Conservation (phyloP, 2,797 vertebrate genomes). For the Coluber constrictor region DNA sequence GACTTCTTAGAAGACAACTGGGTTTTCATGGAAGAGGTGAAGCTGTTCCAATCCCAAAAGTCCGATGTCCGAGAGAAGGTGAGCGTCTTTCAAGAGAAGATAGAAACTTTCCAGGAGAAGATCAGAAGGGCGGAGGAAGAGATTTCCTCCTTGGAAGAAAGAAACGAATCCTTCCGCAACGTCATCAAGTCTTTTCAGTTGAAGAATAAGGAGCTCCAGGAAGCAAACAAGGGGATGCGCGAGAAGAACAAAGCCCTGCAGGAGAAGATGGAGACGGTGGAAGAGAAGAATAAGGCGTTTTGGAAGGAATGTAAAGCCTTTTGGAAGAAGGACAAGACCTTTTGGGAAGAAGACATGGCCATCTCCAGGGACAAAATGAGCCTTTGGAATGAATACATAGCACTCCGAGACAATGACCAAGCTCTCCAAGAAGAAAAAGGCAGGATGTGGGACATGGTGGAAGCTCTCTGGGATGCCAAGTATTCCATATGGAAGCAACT, state of each 20-base stretch:
- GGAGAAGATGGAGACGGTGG: constrained; percentile 50
- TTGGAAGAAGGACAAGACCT: constrained; percentile 58
- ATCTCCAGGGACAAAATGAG: constrained; percentile 29
- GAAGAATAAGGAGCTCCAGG: constrained; percentile 54
- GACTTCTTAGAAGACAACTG: constrained; percentile 38
- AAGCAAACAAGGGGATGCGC: constrained; percentile 57
- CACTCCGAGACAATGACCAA: constrained; percentile 47
- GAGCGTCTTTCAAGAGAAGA: constrained; percentile 26
- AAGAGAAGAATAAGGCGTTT: constrained; percentile 51
- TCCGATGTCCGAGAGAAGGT: neutral
- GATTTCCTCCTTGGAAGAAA: constrained; percentile 28
- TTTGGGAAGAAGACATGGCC: constrained; percentile 58
- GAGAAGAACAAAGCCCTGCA: constrained; percentile 58
- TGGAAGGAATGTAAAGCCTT: constrained; percentile 56
- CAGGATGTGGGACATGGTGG: constrained; percentile 36
- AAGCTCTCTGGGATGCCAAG: constrained; percentile 51
- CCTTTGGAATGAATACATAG: constrained; percentile 47
- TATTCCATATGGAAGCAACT: constrained; percentile 52
- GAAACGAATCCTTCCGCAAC: constrained; percentile 28
- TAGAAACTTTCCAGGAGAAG: constrained; percentile 28
- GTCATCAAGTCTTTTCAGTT: constrained; percentile 46
- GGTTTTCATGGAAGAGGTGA: constrained; percentile 35
- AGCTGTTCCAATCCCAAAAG: neutral
- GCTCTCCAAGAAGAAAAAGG: constrained; percentile 60
- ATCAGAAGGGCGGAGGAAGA: constrained; percentile 5